Evolutionary conservation across 2,113 vertebrate genomes (phyloP).

Genomic region (Rhipidura dahli): DNA sequence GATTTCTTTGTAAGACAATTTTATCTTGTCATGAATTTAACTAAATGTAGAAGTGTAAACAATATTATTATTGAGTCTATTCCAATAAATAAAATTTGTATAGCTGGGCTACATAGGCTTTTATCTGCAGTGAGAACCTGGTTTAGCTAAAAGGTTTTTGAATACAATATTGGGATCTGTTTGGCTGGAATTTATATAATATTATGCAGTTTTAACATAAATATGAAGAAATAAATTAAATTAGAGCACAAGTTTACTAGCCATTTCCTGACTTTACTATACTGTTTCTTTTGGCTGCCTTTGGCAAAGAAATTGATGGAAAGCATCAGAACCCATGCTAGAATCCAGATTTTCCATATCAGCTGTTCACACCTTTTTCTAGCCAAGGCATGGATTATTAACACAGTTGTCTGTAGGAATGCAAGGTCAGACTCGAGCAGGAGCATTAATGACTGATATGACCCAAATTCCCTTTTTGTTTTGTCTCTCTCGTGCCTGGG

Average conservation of each 20-base stretch:
- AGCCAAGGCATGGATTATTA: not conserved
- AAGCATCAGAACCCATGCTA: not conserved
- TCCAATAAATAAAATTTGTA: not conserved
- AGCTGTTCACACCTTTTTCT: not conserved
- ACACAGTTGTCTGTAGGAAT: not conserved
- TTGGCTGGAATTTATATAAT: not conserved
- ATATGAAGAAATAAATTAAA: not conserved
- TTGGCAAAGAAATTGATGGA: not conserved
- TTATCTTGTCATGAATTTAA: not conserved
- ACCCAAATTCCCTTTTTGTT: not conserved
- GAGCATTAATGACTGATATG: not conserved
- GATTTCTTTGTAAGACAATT: not conserved
- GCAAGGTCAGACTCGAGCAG: not conserved
- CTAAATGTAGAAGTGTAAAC: not conserved
- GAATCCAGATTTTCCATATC: not conserved
- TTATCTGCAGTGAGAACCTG: not conserved
- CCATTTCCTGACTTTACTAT: not conserved
- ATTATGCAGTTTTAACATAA: not conserved
- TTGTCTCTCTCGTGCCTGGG: not conserved
- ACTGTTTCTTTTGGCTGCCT: not conserved
- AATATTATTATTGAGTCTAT: not conserved
- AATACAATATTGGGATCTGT: not conserved
- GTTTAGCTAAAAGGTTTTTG: not conserved
- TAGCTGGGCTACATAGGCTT: not conserved
- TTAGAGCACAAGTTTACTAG: not conserved